These are phyloP conservation scores for Hippocampus mohnikei DNA, from an alignment of 2,113 vertebrate genomes.

Conservation along the genomic window DNA sequence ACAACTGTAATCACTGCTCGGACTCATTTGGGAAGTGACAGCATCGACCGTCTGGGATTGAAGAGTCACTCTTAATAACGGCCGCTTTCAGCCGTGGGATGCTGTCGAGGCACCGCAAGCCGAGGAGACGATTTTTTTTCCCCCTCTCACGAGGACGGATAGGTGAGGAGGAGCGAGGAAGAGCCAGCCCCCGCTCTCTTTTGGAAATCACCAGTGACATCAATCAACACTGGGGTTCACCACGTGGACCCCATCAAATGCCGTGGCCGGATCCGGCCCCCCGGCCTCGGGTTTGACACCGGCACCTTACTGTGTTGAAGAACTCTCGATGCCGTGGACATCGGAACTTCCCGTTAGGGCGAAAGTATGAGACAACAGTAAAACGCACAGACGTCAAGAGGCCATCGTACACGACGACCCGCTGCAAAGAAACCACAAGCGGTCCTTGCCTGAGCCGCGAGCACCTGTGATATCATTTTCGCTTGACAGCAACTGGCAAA, in stretches of 20 bases:
- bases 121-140: conserved; percentile 24
- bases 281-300: too few species aligned
- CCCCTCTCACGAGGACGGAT: conserved; percentile 65
- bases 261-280: not conserved
- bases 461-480: too few species aligned
- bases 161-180: conserved; percentile 44
- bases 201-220: conserved; percentile 56
- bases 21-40: conserved; percentile 61
- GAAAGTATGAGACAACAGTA: too few species aligned
- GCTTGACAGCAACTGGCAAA: too few species aligned
- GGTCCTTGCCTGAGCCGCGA: too few species aligned
- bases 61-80: conserved; percentile 71
- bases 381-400: too few species aligned
- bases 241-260: conserved; percentile 47
- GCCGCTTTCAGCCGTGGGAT: conserved; percentile 44
- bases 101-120: conserved; percentile 22
- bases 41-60: conserved; percentile 67
- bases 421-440: too few species aligned
- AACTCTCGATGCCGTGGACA: too few species aligned
- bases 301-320: too few species aligned
- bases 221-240: conserved; percentile 46
- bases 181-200: conserved; percentile 53
- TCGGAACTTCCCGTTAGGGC: too few species aligned
- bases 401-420: too few species aligned
- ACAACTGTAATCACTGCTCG: conserved; percentile 65